Evolutionary conservation across 2,113 vertebrate genomes (phyloP).

Genomic region (Nesoenas mayeri): DNA sequence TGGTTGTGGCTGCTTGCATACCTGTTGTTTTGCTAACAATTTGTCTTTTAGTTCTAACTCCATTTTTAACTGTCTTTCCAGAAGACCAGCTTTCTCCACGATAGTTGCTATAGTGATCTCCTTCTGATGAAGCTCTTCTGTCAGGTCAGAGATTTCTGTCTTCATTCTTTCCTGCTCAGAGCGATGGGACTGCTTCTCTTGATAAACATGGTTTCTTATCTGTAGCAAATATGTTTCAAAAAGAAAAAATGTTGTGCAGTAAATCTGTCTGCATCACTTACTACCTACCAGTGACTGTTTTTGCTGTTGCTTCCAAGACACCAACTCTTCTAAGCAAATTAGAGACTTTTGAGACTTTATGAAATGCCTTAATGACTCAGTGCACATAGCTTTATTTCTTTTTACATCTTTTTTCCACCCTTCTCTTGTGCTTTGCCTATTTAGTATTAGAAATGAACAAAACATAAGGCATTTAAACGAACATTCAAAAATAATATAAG

Average conservation of each 20-base stretch:
- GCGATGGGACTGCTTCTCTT: conserved; percentile 48
- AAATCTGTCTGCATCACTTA: conserved; percentile 27
- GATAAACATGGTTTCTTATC: conserved; percentile 71
- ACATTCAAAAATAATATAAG: not conserved
- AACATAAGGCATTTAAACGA: not conserved
- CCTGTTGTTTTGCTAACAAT: conserved; percentile 77
- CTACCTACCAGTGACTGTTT: not conserved
- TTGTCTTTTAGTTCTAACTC: conserved; percentile 78
- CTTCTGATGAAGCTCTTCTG: conserved; percentile 77
- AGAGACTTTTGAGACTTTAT: not conserved
- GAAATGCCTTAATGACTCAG: not conserved
- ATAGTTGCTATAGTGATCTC: conserved; percentile 81
- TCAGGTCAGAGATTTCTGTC: conserved; percentile 76
- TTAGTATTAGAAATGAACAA: not conserved
- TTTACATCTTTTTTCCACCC: not conserved
- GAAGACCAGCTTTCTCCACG: conserved; percentile 76
- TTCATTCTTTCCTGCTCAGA: conserved; percentile 74
- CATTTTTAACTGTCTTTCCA: conserved; percentile 79
- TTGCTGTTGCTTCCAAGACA: not conserved
- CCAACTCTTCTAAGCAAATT: not conserved
- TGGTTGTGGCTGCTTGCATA: conserved; percentile 41
- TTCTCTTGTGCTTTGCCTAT: not conserved
- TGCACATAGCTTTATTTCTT: not conserved
- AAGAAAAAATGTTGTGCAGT: conserved; percentile 23
- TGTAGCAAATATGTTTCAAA: conserved; percentile 58